Conservation (phyloP, 2,888 invertebrate genomes). For the Pemphredon lugubris region DNA sequence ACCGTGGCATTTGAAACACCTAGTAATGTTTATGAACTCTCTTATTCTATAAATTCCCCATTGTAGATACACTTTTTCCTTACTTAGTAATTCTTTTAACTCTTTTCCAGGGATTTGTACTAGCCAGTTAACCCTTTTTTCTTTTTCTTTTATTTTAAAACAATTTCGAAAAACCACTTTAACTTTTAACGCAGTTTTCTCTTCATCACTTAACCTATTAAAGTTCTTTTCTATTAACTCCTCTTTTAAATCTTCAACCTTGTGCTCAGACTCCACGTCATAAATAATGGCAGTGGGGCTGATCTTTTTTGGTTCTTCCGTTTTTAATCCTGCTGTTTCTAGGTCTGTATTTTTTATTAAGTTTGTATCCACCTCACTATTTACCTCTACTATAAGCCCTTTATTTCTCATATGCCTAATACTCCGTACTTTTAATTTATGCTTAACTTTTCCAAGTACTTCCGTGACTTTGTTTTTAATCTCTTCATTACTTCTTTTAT, state of each 20-base stretch:
- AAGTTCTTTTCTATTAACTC: background rate
- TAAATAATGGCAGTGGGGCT: background rate
- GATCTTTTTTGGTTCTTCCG: background rate
- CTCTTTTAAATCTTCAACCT: background rate
- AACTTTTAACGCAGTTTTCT: background rate
- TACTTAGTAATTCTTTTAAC: background rate
- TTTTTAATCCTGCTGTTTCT: background rate
- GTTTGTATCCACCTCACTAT: background rate
- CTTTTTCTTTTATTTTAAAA: conserved; percentile 1
- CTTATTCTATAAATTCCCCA: background rate
- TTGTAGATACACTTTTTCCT: background rate
- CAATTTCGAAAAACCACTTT: background rate
- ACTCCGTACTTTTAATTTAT: background rate
- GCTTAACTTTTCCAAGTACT: background rate
- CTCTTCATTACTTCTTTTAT: background rate
- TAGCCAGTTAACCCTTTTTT: conserved; percentile 2
- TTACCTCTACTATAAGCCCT: background rate
- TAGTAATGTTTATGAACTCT: no score
- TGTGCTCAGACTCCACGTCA: conserved; percentile 1
- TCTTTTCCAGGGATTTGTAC: background rate
- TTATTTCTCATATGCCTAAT: background rate
- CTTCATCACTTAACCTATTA: background rate
- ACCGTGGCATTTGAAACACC: no score
- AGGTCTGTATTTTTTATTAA: background rate
- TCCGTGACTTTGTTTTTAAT: background rate